A percentile compares a stretch with the other conserved stretches of the same genome.
phyloP scores from a whole-genome alignment of 1,140 invertebrate species.

The Ooceraea biroi region DNA sequence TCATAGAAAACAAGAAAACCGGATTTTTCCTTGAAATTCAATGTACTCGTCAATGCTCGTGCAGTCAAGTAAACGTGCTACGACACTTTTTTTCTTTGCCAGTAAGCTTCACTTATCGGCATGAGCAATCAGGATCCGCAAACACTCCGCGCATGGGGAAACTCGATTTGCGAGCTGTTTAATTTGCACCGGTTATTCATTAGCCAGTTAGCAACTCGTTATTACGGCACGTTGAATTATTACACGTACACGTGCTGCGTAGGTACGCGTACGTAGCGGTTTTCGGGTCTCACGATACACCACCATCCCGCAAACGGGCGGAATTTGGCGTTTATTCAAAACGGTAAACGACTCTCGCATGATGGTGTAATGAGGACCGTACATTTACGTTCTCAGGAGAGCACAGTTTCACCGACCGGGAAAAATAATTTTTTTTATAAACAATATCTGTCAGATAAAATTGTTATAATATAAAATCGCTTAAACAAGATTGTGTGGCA shows the following conservation, averaged over 20 bases:
- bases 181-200: slow-evolving; percentile 76
- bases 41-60: neutral
- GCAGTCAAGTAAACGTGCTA: no score
- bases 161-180: slow-evolving; percentile 74
- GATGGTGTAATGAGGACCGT: neutral
- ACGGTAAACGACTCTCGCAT: neutral
- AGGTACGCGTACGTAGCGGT: slow-evolving; percentile 35
- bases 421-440: no score
- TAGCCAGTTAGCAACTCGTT: slow-evolving; percentile 75
- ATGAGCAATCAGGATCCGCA: slow-evolving; percentile 12
- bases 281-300: slow-evolving; percentile 39
- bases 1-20: no score
- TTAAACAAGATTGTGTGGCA: no score
- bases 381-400: neutral
- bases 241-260: slow-evolving; percentile 13
- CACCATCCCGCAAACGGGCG: slow-evolving; percentile 27
- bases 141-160: slow-evolving; percentile 2
- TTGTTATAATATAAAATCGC: no score
- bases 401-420: no score
- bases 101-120: neutral
- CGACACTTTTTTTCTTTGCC: neutral
- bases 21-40: neutral
- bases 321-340: slow-evolving; percentile 49
- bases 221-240: slow-evolving; percentile 70
- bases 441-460: no score